Conservation (phyloP, 2,113 vertebrate genomes). For the Paramisgurnus dabryanus region DNA sequence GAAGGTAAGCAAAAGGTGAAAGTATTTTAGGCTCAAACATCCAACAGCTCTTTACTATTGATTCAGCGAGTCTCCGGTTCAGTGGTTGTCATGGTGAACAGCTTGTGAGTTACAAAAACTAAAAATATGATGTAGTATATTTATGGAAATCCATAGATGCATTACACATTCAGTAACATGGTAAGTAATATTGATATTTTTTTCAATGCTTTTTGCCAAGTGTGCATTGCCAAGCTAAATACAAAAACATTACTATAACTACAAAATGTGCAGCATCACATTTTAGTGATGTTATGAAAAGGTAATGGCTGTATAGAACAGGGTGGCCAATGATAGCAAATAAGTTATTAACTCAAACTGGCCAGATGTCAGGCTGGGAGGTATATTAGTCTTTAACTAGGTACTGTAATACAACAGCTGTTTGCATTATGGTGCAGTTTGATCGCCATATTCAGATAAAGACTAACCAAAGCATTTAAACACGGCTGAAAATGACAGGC, state of each 20-base stretch:
- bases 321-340: too few relatives aligned
- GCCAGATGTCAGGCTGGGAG: too few relatives aligned
- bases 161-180: not conserved
- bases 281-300: too few relatives aligned
- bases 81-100: slow-evolving; percentile 44
- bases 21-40: not conserved
- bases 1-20: slow-evolving; percentile 22
- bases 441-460: too few relatives aligned
- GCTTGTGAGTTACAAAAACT: slow-evolving; percentile 3
- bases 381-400: too few relatives aligned
- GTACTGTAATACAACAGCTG: too few relatives aligned
- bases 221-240: not conserved
- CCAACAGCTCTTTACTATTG: slow-evolving; percentile 33
- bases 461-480: too few relatives aligned
- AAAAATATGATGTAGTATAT: not conserved
- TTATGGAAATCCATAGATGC: slow-evolving; percentile 11
- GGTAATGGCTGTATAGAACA: too few relatives aligned
- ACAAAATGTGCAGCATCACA: too few relatives aligned
- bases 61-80: slow-evolving; percentile 30
- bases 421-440: too few relatives aligned
- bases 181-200: slow-evolving; percentile 9
- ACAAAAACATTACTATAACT: not conserved
- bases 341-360: too few relatives aligned
- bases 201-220: not conserved
- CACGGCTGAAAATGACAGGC: too few relatives aligned